Evolutionary conservation across 1,140 invertebrate species (phyloP), one percentile per base, ranked within the genome.

Genomic region (Philopotamus ludificatus): DNA sequence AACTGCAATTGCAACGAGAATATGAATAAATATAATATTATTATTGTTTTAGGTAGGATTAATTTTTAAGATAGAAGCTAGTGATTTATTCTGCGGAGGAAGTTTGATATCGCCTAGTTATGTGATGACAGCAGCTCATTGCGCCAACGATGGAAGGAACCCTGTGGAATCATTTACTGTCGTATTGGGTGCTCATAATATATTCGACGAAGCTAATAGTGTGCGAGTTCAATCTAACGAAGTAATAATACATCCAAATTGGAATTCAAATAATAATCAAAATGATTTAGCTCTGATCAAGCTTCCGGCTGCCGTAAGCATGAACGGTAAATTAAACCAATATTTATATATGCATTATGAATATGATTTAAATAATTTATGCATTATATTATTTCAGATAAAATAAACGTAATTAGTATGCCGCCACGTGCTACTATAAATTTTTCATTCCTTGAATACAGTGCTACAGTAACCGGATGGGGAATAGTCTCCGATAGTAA

Each of bases 101-200:
- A 82, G 83, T 1, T 74, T 87, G 26, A 82, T 87, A 70, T 83
- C 79, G 49, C 68, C 74, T 22, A 74, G 76, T 68, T 82, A 80
- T 72, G 78, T 86, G 7, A 65, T 86, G 16, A 86, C 84, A 1
- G 85, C 85, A 1, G 84, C 83, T 12, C 85, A 86, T 71, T 86
- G 85, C 71, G 77, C 71, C n/a, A 71, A 72, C 53, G 74, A 73
- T 1, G 59, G 55, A 0, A 22, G 50, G n/a, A 66, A 58, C 47
- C 58, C 41, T 16, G 65, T 70, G 1, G 41, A 39, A 12, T 18
- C 23, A 10, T 67, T 71, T 34, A 68, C 77, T 15, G 74, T 82
- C 0, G 76, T 79, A 26, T 65, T 83, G 2, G 82, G 82, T 0
- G 81, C 80, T 25, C 81, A 82, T 59, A 77, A 80, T 59, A 76